Evolutionary conservation across 2,113 vertebrate species (phyloP).

Genomic region (Pongo pygmaeus): DNA sequence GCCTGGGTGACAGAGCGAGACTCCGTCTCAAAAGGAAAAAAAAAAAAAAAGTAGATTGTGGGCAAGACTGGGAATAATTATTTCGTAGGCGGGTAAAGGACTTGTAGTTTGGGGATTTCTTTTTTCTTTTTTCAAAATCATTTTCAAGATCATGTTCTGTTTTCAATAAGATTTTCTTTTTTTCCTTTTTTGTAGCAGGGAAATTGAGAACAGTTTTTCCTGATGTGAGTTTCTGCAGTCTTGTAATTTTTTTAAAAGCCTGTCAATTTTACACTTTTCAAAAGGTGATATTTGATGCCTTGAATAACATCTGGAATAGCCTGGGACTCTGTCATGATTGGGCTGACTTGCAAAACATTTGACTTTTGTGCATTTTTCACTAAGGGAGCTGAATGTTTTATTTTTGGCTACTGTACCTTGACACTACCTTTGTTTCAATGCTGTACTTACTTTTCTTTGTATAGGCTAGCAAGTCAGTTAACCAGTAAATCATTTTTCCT

Average conservation of each 20-base stretch:
- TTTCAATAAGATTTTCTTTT: neutral
- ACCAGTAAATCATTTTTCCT: neutral
- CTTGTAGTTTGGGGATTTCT: neutral
- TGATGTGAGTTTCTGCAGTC: neutral
- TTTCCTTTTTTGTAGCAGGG: neutral
- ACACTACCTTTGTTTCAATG: neutral
- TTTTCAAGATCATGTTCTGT: neutral
- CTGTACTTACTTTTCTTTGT: neutral
- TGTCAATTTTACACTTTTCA: neutral
- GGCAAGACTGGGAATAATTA: neutral
- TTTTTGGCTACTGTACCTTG: neutral
- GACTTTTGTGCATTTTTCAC: neutral
- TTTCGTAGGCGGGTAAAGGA: neutral
- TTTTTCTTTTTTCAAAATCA: neutral
- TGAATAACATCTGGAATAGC: neutral
- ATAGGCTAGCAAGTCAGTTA: neutral
- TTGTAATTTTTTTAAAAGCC: neutral
- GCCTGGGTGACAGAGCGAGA: too few species aligned
- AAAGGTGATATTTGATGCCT: neutral
- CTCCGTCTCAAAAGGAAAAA: too few species aligned
- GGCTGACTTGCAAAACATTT: neutral
- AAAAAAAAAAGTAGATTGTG: neutral
- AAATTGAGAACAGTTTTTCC: neutral
- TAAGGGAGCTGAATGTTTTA: neutral
- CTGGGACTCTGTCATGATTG: neutral